Conservation (phyloP, 1,140 invertebrate genomes). For the Calephelis virginiensis region DNA sequence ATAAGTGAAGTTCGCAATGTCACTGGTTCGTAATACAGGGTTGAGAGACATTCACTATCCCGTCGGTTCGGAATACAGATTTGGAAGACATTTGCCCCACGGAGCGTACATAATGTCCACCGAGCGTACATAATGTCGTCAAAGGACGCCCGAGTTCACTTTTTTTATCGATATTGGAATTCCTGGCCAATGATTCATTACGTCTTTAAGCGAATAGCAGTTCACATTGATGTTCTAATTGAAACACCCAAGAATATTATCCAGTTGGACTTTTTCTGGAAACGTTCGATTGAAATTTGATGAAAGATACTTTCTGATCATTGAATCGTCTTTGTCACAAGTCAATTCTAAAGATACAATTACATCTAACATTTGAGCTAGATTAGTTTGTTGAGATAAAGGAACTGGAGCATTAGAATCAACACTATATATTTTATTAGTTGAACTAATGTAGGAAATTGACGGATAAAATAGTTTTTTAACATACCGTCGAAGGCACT, state of each 20-base stretch:
- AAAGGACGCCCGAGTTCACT: slow-evolving; percentile 22
- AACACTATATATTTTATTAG: too few relatives aligned
- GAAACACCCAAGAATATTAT: slow-evolving; percentile 8
- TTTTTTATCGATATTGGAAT: slow-evolving; percentile 19
- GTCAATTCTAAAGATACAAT: too few relatives aligned
- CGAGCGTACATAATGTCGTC: slow-evolving; percentile 27
- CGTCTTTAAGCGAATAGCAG: slow-evolving; percentile 11
- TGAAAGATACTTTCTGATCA: too few relatives aligned
- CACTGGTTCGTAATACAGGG: too few relatives aligned
- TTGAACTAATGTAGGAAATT: too few relatives aligned
- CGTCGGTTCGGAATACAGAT: slow-evolving; percentile 15
- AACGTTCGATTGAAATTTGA: background rate
- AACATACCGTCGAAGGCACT: too few relatives aligned
- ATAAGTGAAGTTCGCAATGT: slow-evolving; percentile 19
- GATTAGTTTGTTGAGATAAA: too few relatives aligned
- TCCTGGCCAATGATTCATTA: slow-evolving; percentile 13
- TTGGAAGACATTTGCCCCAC: slow-evolving; percentile 1
- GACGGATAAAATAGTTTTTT: too few relatives aligned
- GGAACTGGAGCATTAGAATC: too few relatives aligned
- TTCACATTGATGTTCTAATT: slow-evolving; percentile 19
- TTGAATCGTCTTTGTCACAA: too few relatives aligned
- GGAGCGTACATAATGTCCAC: background rate
- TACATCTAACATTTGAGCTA: too few relatives aligned
- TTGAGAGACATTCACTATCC: too few relatives aligned
- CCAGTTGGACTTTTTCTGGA: background rate